phyloP scores from a whole-genome alignment of 1,140 invertebrate genomes.

The Drosophila tristis region DNA sequence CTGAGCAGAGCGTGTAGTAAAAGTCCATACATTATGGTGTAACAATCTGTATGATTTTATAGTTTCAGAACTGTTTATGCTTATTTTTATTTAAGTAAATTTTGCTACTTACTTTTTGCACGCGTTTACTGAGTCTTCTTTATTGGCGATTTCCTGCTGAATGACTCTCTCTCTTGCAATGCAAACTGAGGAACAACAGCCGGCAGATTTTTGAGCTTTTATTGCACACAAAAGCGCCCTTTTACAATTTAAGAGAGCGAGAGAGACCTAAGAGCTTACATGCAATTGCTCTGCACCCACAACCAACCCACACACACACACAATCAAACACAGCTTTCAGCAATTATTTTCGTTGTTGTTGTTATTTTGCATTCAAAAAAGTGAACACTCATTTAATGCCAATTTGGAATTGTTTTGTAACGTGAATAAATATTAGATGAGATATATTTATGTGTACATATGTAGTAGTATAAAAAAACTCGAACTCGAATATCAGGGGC shows the following conservation, averaged over 20 bases:
- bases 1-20: slow-evolving; percentile 88
- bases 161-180: not conserved
- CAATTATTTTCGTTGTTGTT: slow-evolving; percentile 5
- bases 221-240: not conserved
- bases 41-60: not conserved
- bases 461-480: slow-evolving; percentile 8
- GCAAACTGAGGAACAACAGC: slow-evolving; percentile 1
- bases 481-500: slow-evolving; percentile 23
- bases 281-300: slow-evolving; percentile 16
- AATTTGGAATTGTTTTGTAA: slow-evolving; percentile 50
- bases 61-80: too few relatives aligned
- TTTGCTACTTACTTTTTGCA: not conserved
- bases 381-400: slow-evolving; percentile 45
- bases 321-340: slow-evolving; percentile 5
- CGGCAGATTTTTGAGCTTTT: not conserved
- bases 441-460: slow-evolving; percentile 22
- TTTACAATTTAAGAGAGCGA: slow-evolving; percentile 13
- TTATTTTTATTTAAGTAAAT: not conserved
- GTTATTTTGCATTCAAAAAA: slow-evolving; percentile 43
- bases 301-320: not conserved
- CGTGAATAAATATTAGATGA: slow-evolving; percentile 58
- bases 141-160: slow-evolving; percentile 9
- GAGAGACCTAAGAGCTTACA: not conserved
- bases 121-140: not conserved
- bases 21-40: slow-evolving; percentile 83